Conservation (phyloP, 2,113 vertebrate species). For the Spizaetus ornatus region DNA sequence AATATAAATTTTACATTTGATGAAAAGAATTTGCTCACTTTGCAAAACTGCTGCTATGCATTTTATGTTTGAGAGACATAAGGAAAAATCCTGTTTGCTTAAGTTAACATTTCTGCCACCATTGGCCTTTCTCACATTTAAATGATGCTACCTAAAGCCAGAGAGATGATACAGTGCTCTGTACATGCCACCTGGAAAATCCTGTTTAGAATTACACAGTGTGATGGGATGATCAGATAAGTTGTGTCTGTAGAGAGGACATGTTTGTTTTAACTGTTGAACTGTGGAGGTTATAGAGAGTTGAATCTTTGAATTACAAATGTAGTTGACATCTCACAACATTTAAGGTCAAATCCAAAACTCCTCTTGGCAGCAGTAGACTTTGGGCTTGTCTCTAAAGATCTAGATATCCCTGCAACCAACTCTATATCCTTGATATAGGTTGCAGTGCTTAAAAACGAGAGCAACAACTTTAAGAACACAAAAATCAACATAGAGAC, state of each 20-base stretch:
- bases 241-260: neutral
- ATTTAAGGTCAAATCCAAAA: slow-evolving; percentile 9
- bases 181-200: slow-evolving; percentile 28
- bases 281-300: neutral
- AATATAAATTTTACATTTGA: neutral
- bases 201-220: neutral
- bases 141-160: neutral
- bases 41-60: neutral
- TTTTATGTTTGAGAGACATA: neutral
- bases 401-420: neutral
- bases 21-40: neutral
- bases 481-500: too few species aligned
- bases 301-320: slow-evolving; percentile 22
- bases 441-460: neutral
- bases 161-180: neutral
- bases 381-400: neutral
- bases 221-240: slow-evolving; percentile 12
- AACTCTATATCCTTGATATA: neutral
- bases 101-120: neutral
- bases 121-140: neutral
- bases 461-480: too few species aligned
- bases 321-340: neutral
- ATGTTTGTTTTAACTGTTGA: slow-evolving; percentile 41
- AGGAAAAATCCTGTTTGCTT: neutral
- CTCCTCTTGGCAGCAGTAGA: neutral